Evolutionary conservation across 2,797 vertebrate genomes (phyloP), one percentile per base, ranked within the genome.

Genomic region (Acipenser oxyrinchus): DNA sequence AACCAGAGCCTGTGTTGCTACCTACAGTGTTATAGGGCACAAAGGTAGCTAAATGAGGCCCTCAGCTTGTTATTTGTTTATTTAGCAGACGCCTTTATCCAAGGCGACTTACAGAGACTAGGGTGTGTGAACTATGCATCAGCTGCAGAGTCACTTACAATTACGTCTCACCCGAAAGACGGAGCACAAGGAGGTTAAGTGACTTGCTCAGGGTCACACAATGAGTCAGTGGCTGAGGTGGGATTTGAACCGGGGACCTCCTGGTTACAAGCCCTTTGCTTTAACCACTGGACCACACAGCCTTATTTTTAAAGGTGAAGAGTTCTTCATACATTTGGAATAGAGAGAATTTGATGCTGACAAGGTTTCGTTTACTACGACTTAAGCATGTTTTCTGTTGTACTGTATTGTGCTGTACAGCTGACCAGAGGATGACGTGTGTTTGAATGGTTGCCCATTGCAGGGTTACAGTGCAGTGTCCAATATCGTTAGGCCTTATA

Each of bases 21-120:
- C 73, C 74, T 68, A 72, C 73, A 73, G 75, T 80, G 84, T 78
- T 86, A 23, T 65, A 76, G 81, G 79, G 69, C 74, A 77, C 79
- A 75, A 74, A 79, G 82, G 77, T 89, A 83, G 77, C 81, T 86
- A 82, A 91, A 88, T 79, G 76, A 92, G 80, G 84, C 76, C n/a
- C n/a, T n/a, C n/a, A n/a, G n/a, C n/a, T n/a, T n/a, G n/a, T n/a
- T n/a, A n/a, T n/a, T n/a, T n/a, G n/a, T n/a, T n/a, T n/a, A n/a
- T n/a, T n/a, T n/a, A n/a, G n/a, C n/a, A n/a, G n/a, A n/a, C n/a
- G n/a, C n/a, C n/a, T n/a, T n/a, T n/a, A n/a, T n/a, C n/a, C n/a
- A n/a, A n/a, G n/a, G n/a, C n/a, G n/a, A n/a, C n/a, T n/a, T n/a
- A n/a, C n/a, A n/a, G n/a, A n/a, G n/a, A n/a, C n/a, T n/a, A n/a